These are phyloP conservation scores for Disparrhopalites patrizii DNA, from an alignment of 2,888 invertebrate genomes.

Conservation along the genomic window DNA sequence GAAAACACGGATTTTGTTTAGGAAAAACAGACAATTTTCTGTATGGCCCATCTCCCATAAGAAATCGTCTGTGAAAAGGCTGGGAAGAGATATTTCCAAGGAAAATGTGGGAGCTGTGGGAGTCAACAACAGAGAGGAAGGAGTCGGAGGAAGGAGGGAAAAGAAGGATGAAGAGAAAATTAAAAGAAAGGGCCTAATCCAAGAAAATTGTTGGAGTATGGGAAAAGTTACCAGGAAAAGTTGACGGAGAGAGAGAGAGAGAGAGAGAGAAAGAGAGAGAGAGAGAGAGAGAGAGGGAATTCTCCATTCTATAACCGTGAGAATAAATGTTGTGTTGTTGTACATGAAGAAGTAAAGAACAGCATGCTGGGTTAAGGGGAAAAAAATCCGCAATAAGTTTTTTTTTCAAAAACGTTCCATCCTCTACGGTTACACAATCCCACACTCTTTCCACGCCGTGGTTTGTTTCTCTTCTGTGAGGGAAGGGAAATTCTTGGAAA, in stretches of 20 bases:
- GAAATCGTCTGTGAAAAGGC: too few relatives aligned
- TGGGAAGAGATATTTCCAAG: too few relatives aligned
- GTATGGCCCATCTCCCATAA: neutral
- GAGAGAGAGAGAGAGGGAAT: neutral
- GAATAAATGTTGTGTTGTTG: too few relatives aligned
- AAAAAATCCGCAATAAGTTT: too few relatives aligned
- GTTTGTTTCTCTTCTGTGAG: slow-evolving; percentile 8
- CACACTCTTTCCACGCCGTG: too few relatives aligned
- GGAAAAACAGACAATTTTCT: neutral
- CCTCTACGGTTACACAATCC: too few relatives aligned
- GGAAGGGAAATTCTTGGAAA: slow-evolving; percentile 20
- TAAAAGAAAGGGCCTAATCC: neutral
- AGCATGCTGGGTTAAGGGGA: too few relatives aligned
- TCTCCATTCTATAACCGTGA: too few relatives aligned
- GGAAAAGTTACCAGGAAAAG: slow-evolving; percentile 5
- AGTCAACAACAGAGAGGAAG: too few relatives aligned
- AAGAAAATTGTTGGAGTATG: neutral
- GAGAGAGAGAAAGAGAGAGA: neutral
- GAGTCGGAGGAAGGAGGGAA: neutral
- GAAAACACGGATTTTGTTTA: neutral
- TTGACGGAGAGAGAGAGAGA: neutral
- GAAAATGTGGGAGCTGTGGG: too few relatives aligned
- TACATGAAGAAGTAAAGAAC: too few relatives aligned
- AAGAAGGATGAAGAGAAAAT: neutral
- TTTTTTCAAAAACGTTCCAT: too few relatives aligned